These are phyloP conservation scores for Orycteropus afer DNA, from an alignment of 2,113 vertebrate species.

Conservation along the genomic window DNA sequence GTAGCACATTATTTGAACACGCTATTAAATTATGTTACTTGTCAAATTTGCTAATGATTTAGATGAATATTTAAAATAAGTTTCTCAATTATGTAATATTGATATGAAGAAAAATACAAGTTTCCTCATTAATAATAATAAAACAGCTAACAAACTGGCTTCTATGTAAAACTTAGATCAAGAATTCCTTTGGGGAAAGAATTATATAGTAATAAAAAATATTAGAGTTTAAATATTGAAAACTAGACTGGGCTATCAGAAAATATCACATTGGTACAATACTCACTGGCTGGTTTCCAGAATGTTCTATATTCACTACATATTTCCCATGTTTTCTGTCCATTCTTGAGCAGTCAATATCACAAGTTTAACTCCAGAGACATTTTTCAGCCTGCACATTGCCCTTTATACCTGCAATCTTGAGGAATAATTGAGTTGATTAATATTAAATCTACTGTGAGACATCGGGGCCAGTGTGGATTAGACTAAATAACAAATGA, in stretches of 20 bases:
- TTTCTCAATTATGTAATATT: background rate
- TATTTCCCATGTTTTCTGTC: conserved; percentile 65
- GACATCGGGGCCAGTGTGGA: conserved; percentile 50
- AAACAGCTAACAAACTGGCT: background rate
- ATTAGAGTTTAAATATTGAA: background rate
- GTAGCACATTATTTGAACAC: background rate
- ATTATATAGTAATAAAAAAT: background rate
- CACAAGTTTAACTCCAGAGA: conserved; percentile 41
- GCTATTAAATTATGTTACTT: background rate
- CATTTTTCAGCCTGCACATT: conserved; percentile 51
- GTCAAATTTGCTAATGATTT: background rate
- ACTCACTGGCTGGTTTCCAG: conserved; percentile 54
- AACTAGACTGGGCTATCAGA: background rate
- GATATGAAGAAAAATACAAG: background rate
- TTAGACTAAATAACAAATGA: conserved; percentile 68
- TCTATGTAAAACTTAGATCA: background rate
- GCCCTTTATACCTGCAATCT: conserved; percentile 58
- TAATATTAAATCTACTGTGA: conserved; percentile 55
- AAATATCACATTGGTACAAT: background rate
- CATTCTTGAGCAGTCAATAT: conserved; percentile 50
- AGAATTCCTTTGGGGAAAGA: background rate
- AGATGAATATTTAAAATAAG: conserved; percentile 30
- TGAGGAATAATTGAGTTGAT: conserved; percentile 68
- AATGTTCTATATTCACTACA: conserved; percentile 17
- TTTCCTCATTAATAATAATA: conserved; percentile 24